Evolutionary conservation across 2,113 vertebrate species (phyloP).

Genomic region (Tachysurus fulvidraco): DNA sequence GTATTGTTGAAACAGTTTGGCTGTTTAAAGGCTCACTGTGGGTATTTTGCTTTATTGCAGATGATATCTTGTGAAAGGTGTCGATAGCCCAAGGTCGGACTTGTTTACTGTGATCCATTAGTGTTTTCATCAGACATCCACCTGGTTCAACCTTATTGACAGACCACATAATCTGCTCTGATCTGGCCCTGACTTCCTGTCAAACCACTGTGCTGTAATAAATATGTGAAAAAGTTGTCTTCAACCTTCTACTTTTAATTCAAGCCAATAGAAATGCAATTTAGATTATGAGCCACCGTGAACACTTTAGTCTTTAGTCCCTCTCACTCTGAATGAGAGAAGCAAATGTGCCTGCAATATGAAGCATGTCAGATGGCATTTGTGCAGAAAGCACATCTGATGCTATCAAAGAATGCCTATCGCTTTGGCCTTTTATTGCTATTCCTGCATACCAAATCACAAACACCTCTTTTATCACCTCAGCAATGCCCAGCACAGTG

Average conservation of each 20-base stretch:
- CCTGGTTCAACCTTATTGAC: background rate
- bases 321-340: slow-evolving; percentile 9
- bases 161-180: background rate
- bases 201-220: background rate
- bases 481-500: slow-evolving; percentile 38
- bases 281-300: background rate
- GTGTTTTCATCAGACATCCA: background rate
- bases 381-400: slow-evolving; percentile 47
- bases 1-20: background rate
- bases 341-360: slow-evolving; percentile 36
- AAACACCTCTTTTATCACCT: slow-evolving; percentile 35
- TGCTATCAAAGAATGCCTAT: slow-evolving; percentile 43
- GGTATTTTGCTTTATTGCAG: slow-evolving; percentile 23
- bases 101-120: background rate
- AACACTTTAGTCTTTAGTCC: background rate
- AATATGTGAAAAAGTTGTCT: background rate
- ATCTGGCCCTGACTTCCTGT: background rate
- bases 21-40: background rate
- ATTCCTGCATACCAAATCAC: slow-evolving; percentile 21
- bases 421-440: slow-evolving; percentile 48
- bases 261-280: background rate
- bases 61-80: slow-evolving; percentile 1
- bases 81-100: background rate
- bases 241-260: background rate
- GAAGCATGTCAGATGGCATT: slow-evolving; percentile 50